Base-by-base conservation (phyloP, 2,113 vertebrate species). In the Neomonachus schauinslandi region DNA sequence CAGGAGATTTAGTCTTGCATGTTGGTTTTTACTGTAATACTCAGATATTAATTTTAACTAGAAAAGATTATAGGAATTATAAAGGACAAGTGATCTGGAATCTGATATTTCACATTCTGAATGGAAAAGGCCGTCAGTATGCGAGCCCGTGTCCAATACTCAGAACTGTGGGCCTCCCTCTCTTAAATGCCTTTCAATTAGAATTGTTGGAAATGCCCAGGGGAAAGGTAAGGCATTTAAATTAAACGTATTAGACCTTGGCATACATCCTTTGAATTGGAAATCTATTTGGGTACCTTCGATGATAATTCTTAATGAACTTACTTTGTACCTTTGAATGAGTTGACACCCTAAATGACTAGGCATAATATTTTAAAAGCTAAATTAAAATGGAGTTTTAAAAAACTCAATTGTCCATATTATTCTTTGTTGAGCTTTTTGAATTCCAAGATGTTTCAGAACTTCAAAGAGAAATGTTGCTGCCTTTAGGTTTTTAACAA, bases 391-490 rank as follows among this genome's bases (percentile, higher is more conserved):
- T 95, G 39, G 81, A 87, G n/a, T 91, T 91, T 92, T 95, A 87
- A 95, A 95, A 95, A 96, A 92, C 13, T 28, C 61, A 80, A 55
- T 98, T 97, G 92, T 96, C 49, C 39, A 2, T 81, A 65, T 97
- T 96, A 82, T 83, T 93, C 81, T 93, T 96, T 83, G 76, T 90
- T 92, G 84, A 97, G 84, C 71, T 88, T 49, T 96, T 92, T 92
- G 80, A 97, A 97, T 96, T 94, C 79, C 61, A 95, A 97, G 95
- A 90, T 96, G 53, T 92, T 96, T 97, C 39, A 97, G 97, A 95
- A 97, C 92, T 96, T 97, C 92, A 96, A 96, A 97, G 85, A 49
- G 42, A 96, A 97, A 86, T 67, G 84, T 67, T 77, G 59, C 53
- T 92, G 95, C 95, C 88, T 95, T 94, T 95, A 85, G 94, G 92